Base-by-base conservation (phyloP, 2,113 vertebrate genomes). In the Motacilla alba region DNA sequence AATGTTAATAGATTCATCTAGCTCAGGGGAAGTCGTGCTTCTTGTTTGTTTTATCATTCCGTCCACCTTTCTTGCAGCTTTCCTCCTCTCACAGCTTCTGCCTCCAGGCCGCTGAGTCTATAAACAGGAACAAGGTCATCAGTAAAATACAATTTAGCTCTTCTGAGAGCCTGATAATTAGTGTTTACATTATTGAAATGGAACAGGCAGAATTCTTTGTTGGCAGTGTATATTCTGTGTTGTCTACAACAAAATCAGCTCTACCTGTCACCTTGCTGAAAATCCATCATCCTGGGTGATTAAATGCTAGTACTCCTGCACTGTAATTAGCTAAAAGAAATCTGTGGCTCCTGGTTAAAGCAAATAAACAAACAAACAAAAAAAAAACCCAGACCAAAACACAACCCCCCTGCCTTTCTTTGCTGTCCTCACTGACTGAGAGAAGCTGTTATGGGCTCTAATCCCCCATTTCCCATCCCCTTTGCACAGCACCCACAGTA, bases 1-100 rank as follows among this genome's bases (percentile, higher is more conserved):
- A 97, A 95, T 95, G 91, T 94, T 96, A 95, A 97, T 95, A 87
- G 74, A 95, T 89, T 96, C 78, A 93, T 59, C 43, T 87, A 58
- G 37, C 95, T 89, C 50, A 47, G 33, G 91, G 82, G 43, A 86
- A 83, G 21, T 43, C 0, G 0, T 72, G 49, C n/a, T 80, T 90
- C 52, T 68, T 21, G 31, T 72, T 85, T 86, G 37, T 17, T 75
- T 5, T 52, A 64, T 83, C 64, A 66, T 78, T 64, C 27, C 0
- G 2, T 83, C 83, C 72, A 91, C 70, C 37, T 89, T 95, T 67
- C 77, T 60, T 0, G 0, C 30, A 92, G 62, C 53, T 49, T 60
- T 93, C 30, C 53, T 93, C 9, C 43, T 80, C 55, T 86, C 39
- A 35, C 39, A 43, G 43, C 37, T 95, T 90, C 52, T 95, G 62